These are phyloP conservation scores for Hirudinaria manillensis DNA, from an alignment of 2,888 invertebrate genomes.

Conservation along the genomic window DNA sequence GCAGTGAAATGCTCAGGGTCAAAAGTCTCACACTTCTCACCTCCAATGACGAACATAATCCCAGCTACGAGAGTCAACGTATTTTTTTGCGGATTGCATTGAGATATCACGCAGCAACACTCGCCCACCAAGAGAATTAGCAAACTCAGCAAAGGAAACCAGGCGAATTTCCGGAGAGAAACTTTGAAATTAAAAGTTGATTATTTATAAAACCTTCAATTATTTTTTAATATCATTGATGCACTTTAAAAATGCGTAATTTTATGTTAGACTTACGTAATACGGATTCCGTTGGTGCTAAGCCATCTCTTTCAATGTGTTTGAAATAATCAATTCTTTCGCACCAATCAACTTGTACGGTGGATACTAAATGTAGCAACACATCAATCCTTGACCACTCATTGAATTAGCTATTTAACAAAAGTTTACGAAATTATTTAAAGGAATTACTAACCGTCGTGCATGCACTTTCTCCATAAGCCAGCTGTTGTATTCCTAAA, in stretches of 20 bases:
- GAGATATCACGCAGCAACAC: constrained; percentile 51
- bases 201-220: too few relatives aligned
- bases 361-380: neutral
- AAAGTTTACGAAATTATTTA: neutral
- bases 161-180: constrained; percentile 50
- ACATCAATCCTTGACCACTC: too few relatives aligned
- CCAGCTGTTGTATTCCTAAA: constrained; percentile 34
- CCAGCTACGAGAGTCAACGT: constrained; percentile 53
- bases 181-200: constrained; percentile 43
- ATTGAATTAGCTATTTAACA: too few relatives aligned
- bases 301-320: constrained; percentile 37
- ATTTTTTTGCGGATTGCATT: constrained; percentile 51
- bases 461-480: constrained; percentile 35
- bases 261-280: constrained; percentile 34
- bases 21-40: constrained; percentile 38
- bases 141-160: constrained; percentile 51
- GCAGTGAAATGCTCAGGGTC: too few relatives aligned
- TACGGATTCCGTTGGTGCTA: constrained; percentile 39
- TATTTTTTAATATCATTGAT: neutral
- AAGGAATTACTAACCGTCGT: constrained; percentile 24
- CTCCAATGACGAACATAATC: constrained; percentile 53
- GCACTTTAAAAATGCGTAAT: neutral
- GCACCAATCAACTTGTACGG: constrained; percentile 31
- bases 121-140: constrained; percentile 51
- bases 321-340: constrained; percentile 38